Evolutionary conservation across 2,113 vertebrate genomes (phyloP).

Genomic region (Osmerus eperlanus): DNA sequence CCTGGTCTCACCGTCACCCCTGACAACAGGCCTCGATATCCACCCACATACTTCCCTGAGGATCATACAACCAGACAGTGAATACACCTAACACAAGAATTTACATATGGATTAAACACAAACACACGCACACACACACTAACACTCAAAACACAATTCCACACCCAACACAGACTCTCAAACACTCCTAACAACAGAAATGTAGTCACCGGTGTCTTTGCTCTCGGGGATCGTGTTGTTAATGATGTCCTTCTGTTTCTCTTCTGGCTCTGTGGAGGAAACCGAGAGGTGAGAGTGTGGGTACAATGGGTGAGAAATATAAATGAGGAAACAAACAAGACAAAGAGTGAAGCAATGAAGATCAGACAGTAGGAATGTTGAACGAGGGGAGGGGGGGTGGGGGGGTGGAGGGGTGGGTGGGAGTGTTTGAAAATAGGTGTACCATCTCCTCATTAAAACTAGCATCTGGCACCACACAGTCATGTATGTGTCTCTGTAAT

Average conservation of each 20-base stretch:
- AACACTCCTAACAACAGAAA: neutral
- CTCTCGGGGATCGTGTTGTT: constrained; percentile 53
- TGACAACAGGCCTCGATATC: constrained; percentile 94
- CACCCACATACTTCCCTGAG: constrained; percentile 80
- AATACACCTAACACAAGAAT: neutral
- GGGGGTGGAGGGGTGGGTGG: too few relatives aligned
- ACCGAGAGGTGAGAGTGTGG: neutral
- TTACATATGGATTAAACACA: neutral
- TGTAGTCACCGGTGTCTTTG: constrained; percentile 40
- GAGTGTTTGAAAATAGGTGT: neutral
- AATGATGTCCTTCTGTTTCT: constrained; percentile 48
- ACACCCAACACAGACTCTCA: neutral
- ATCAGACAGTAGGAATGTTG: neutral
- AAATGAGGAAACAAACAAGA: neutral
- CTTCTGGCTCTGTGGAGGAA: constrained; percentile 38
- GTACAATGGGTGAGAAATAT: neutral
- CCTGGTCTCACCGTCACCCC: constrained; percentile 94
- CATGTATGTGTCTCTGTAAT: constrained; percentile 44
- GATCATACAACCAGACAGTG: constrained; percentile 8
- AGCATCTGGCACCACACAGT: constrained; percentile 14
- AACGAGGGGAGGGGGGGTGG: neutral
- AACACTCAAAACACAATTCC: constrained; percentile 1
- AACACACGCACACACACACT: neutral
- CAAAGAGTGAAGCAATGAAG: neutral
- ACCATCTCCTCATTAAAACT: neutral